Evolutionary conservation across 1,140 invertebrate genomes (phyloP), one percentile per base, ranked within the genome.

Genomic region (Aphelenchoides fujianensis): DNA sequence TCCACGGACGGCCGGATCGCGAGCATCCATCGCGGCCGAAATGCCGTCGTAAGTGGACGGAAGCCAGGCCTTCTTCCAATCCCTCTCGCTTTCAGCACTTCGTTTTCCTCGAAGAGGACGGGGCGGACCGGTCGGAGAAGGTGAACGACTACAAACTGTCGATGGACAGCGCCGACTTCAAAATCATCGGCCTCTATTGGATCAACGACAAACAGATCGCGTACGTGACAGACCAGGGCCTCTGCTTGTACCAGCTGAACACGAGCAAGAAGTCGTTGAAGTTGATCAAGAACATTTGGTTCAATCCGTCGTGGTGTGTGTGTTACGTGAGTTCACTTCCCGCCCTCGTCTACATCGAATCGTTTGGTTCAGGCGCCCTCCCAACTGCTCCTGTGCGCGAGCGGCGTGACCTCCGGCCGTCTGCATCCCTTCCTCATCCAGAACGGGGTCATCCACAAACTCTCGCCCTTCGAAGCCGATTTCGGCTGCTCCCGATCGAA

Each of bases 391-490:
- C 30, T 74, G 12, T 66, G 59, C 37, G 35, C 72, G 9, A 74
- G 61, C 31, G 72, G 72, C 30, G 23, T 74, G 28, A 64, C 71
- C 9, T 32, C 30, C 9, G 35, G 48, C 9, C 19, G 64, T 27
- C 31, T 74, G 55, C 66, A 66, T 66, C 55, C 55, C 23, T 74
- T 74, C 59, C 16, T 75, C 31, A 66, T 72, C 52, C 71, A 72
- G 34, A 66, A 62, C 32, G 61, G 71, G 23, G n/a, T 74, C 1
- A 74, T 74, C 23, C 71, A 74, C 72, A 74, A 37, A 30, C 36
- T 74, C 19, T 28, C 34, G 5, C n/a, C 37, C 53, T 74, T 74
- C 57, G 72, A 74, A 67, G 72, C 57, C 12, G 71, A 74, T 74
- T 74, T 74, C 61, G 72, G 72, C 2, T 74, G 71, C 31, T 74